phyloP scores from a whole-genome alignment of 2,113 vertebrate species.

The Lasiurus borealis region DNA sequence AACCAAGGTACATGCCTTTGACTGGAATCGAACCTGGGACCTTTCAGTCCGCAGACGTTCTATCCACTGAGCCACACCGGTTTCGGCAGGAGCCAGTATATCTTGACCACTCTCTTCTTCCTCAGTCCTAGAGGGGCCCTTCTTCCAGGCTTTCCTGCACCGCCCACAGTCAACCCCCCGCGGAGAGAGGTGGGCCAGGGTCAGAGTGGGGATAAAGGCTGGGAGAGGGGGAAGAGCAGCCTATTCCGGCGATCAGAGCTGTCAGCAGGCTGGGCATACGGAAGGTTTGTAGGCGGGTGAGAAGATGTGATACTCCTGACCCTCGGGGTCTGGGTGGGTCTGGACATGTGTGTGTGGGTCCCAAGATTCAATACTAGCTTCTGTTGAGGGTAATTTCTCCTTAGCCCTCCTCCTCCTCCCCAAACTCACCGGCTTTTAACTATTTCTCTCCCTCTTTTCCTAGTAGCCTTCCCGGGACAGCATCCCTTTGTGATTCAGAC shows the following conservation, averaged over 20 bases:
- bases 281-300: not conserved
- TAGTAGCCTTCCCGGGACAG: not conserved
- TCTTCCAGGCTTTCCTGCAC: not conserved
- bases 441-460: conserved; percentile 4
- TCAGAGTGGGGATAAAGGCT: not conserved
- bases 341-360: not conserved
- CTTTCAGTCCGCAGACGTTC: too few relatives aligned
- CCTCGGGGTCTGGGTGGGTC: not conserved
- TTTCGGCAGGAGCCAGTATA: not conserved
- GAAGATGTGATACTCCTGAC: not conserved
- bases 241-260: not conserved
- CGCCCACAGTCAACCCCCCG: not conserved
- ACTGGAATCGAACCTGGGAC: too few relatives aligned
- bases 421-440: not conserved
- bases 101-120: not conserved
- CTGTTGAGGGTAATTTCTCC: not conserved
- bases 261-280: not conserved
- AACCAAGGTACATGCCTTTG: too few relatives aligned
- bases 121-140: not conserved
- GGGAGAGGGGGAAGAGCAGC: not conserved
- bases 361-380: not conserved
- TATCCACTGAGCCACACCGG: too few relatives aligned
- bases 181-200: not conserved
- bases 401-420: not conserved
- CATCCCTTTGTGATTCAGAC: conserved; percentile 5